Conservation (phyloP, 2,797 vertebrate species). For the Merluccius polli region DNA sequence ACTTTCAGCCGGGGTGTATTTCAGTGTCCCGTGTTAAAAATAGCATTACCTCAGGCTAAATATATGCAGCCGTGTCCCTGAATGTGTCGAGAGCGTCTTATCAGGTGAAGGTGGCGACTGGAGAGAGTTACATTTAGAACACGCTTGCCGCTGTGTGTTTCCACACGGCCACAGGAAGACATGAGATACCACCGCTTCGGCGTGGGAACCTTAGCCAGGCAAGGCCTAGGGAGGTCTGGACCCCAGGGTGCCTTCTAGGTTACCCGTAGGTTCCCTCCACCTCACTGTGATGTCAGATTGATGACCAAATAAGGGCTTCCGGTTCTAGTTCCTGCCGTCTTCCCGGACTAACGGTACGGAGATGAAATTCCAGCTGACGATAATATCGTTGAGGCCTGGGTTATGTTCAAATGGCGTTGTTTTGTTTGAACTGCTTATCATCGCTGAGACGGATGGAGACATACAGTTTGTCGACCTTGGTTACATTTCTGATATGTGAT, state of each 20-base stretch:
- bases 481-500: neutral
- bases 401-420: neutral
- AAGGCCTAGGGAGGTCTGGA: neutral
- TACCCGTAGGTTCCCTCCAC: neutral
- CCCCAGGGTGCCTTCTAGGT: neutral
- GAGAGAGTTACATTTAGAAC: slow-evolving; percentile 50
- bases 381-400: neutral
- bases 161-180: slow-evolving; percentile 42
- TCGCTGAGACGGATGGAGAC: neutral
- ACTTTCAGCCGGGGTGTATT: neutral
- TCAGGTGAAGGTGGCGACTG: slow-evolving; percentile 49
- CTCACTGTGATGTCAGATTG: neutral
- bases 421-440: neutral
- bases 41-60: slow-evolving; percentile 56
- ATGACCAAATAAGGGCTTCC: slow-evolving; percentile 1
- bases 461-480: neutral
- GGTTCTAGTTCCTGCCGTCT: neutral
- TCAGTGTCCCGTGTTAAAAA: slow-evolving; percentile 35
- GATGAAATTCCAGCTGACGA: neutral
- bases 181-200: neutral
- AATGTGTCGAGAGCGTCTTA: slow-evolving; percentile 59
- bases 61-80: slow-evolving; percentile 50
- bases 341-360: neutral
- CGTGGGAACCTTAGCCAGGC: neutral
- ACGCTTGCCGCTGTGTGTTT: slow-evolving; percentile 25